Conservation (phyloP, 35 echinoderm and acorn worm genomes). For the Holothuria glaberrima region DNA sequence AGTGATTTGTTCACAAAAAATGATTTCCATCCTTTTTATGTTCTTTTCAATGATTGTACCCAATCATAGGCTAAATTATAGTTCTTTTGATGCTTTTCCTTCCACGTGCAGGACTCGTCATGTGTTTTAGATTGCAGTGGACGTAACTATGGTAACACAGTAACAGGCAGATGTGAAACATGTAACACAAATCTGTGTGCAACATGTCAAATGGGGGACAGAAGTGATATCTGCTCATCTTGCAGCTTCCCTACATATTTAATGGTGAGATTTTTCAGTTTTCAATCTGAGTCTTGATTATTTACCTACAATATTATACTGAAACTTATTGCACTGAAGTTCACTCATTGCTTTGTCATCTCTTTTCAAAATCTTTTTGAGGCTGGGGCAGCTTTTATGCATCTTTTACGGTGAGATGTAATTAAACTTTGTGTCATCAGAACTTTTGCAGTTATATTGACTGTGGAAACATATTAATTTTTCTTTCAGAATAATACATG, state of each 20-base stretch:
- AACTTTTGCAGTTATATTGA: background rate
- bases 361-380: background rate
- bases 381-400: no score
- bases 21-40: no score
- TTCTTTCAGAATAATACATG: background rate
- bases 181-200: conserved; percentile 57
- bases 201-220: conserved; percentile 55
- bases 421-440: background rate
- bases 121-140: conserved; percentile 56
- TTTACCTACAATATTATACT: no score
- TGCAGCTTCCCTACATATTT: conserved; percentile 51
- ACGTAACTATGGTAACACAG: conserved; percentile 75
- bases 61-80: background rate
- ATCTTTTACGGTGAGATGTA: background rate
- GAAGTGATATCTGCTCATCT: conserved; percentile 68
- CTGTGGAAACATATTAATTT: background rate
- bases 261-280: conserved; percentile 53
- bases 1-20: no score
- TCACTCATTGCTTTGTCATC: background rate
- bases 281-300: no score
- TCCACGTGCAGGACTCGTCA: conserved; percentile 55
- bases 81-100: background rate
- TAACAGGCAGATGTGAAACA: conserved; percentile 57
- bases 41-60: background rate
- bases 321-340: no score